A percentile compares a stretch with the other conserved stretches of the same genome.
Evolutionary conservation across 2,113 vertebrate species (phyloP).

Genomic region (Desmodus rotundus): DNA sequence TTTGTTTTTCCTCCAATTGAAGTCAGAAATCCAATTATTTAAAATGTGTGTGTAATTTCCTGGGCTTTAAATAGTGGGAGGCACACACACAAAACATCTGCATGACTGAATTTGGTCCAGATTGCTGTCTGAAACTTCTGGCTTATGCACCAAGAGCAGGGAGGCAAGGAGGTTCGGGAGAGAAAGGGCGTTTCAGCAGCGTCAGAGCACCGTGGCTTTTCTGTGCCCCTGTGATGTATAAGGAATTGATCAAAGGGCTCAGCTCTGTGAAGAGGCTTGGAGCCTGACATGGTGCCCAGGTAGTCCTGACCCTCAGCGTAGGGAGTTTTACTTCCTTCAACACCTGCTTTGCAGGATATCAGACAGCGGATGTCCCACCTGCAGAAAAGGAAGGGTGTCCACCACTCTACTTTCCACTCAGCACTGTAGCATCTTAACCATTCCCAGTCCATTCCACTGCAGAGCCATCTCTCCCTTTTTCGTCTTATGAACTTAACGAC

Average conservation of each 20-base stretch:
- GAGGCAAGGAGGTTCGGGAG: not conserved
- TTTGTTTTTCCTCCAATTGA: fast-evolving
- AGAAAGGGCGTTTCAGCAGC: not conserved
- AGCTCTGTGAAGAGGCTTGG: not conserved
- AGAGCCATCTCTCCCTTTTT: not conserved
- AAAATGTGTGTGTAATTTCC: not conserved
- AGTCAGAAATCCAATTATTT: not conserved
- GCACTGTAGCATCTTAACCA: no score
- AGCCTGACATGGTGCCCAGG: not conserved
- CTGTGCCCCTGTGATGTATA: not conserved
- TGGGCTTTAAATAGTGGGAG: not conserved
- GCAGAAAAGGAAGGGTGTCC: no score
- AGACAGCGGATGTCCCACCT: not conserved
- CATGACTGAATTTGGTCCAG: not conserved
- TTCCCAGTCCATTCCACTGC: not conserved
- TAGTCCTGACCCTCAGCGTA: not conserved
- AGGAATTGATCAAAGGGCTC: not conserved
- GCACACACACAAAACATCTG: not conserved
- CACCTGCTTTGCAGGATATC: not conserved
- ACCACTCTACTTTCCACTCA: not conserved
- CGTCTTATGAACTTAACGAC: not conserved
- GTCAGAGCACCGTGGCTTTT: not conserved
- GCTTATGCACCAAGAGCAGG: no score
- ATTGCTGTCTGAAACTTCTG: not conserved
- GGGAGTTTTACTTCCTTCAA: not conserved